Percentiles rank a stretch among this genome's conserved stretches.
Evolutionary conservation across 1,140 invertebrate species (phyloP).

Genomic region (Heterodera schachtii): DNA sequence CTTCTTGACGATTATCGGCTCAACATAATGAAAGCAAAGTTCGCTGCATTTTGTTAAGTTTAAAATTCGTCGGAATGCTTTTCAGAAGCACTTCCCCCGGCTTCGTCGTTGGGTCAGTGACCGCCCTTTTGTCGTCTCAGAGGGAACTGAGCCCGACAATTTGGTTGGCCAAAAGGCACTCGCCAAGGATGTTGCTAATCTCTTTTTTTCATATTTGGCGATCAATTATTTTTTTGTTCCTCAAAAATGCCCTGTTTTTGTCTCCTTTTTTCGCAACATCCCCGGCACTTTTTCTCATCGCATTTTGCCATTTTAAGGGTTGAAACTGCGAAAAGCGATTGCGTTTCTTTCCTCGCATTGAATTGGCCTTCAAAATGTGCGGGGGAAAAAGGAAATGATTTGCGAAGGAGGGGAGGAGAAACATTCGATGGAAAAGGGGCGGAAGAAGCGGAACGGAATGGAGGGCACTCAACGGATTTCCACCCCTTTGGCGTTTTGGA

Average conservation of each 20-base stretch:
- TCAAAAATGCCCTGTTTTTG: background rate
- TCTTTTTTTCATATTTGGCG: too few species aligned
- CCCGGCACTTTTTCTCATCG: background rate
- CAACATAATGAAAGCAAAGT: background rate
- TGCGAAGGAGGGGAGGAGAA: background rate
- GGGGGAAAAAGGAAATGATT: background rate
- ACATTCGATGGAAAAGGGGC: background rate
- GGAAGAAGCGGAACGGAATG: background rate
- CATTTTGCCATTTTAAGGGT: slow-evolving; percentile 2
- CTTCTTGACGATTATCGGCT: background rate
- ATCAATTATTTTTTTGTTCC: too few species aligned
- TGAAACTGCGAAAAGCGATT: background rate
- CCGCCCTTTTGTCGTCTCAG: background rate
- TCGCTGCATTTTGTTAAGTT: background rate
- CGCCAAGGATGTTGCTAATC: background rate
- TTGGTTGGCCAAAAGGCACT: background rate
- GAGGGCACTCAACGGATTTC: slow-evolving; percentile 1
- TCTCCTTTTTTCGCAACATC: background rate
- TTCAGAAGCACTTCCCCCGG: background rate
- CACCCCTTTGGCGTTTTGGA: slow-evolving; percentile 46
- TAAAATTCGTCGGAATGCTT: background rate
- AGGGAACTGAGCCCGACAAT: slow-evolving; percentile 1
- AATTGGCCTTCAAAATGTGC: background rate
- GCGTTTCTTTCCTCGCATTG: background rate
- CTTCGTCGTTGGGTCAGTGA: background rate